Evolutionary conservation across 2,797 vertebrate genomes (phyloP).

Genomic region (Tangara arthus): DNA sequence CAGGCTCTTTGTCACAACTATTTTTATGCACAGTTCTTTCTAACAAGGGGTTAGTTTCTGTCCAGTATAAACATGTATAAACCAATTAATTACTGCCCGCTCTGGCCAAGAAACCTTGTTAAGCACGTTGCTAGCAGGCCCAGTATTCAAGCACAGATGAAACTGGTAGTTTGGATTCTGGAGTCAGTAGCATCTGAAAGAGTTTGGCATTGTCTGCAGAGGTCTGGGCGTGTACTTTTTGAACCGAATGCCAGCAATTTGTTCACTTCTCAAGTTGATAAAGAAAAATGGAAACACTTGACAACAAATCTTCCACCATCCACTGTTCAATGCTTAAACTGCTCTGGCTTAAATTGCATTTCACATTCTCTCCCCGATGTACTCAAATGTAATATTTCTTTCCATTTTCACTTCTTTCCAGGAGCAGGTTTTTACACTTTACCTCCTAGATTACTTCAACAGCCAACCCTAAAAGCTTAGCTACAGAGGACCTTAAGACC

Average conservation of each 20-base stretch:
- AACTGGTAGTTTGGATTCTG: not conserved
- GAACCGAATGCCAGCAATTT: not conserved
- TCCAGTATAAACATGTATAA: not conserved
- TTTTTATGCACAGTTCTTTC: not conserved
- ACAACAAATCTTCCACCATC: not conserved
- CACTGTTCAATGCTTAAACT: not conserved
- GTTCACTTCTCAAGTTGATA: not conserved
- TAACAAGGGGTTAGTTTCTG: not conserved
- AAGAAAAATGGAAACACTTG: not conserved
- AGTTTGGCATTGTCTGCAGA: not conserved
- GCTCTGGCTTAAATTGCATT: not conserved
- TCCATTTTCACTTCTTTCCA: constrained; percentile 1
- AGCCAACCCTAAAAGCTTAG: not conserved
- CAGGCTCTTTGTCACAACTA: not conserved
- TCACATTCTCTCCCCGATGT: not conserved
- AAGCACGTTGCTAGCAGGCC: not conserved
- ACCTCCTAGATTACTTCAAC: not conserved
- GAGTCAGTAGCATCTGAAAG: not conserved
- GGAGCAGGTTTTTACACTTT: not conserved
- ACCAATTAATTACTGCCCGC: not conserved
- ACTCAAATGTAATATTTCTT: not conserved
- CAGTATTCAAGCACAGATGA: not conserved
- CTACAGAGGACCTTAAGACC: not conserved
- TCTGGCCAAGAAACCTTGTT: not conserved
- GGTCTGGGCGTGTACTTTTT: not conserved